phyloP scores from a whole-genome alignment of 2,888 invertebrate species.

The Subacronicta megacephala region DNA sequence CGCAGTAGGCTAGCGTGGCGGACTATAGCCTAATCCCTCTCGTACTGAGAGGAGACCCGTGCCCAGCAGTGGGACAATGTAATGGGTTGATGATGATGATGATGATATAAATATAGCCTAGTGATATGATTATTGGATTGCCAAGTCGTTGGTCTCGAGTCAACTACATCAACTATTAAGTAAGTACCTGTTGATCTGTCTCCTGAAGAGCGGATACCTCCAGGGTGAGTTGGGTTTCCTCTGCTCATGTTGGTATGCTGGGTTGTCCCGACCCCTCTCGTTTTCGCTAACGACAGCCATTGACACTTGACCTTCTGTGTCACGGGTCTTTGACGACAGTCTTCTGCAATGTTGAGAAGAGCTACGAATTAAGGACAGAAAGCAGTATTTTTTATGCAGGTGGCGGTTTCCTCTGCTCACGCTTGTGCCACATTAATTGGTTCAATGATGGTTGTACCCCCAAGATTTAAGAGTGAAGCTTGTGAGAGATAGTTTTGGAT shows the following conservation, averaged over 20 bases:
- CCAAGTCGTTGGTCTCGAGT: too few relatives aligned
- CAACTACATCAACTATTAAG: not conserved
- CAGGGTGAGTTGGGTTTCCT: constrained; percentile 93
- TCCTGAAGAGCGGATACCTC: constrained; percentile 91
- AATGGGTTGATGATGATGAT: too few relatives aligned
- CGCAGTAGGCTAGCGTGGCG: too few relatives aligned
- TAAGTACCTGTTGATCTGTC: constrained; percentile 84
- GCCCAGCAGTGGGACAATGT: too few relatives aligned
- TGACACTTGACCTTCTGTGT: constrained; percentile 82
- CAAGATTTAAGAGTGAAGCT: too few relatives aligned
- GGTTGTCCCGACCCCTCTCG: constrained; percentile 91
- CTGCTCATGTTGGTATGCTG: constrained; percentile 91
- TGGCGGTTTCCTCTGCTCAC: too few relatives aligned
- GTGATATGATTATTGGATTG: too few relatives aligned
- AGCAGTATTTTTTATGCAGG: constrained; percentile 15
- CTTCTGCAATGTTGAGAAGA: constrained; percentile 80
- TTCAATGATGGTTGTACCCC: not conserved
- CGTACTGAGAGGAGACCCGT: too few relatives aligned
- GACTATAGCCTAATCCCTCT: too few relatives aligned
- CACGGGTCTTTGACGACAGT: constrained; percentile 92
- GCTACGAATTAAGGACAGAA: constrained; percentile 41
- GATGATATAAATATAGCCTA: too few relatives aligned
- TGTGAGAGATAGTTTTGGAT: too few relatives aligned
- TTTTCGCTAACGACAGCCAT: constrained; percentile 82
- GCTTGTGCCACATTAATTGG: not conserved